Evolutionary conservation across 2,888 invertebrate species (phyloP), one percentile per base, ranked within the genome.

Genomic region (Synanthedon andrenaeformis): DNA sequence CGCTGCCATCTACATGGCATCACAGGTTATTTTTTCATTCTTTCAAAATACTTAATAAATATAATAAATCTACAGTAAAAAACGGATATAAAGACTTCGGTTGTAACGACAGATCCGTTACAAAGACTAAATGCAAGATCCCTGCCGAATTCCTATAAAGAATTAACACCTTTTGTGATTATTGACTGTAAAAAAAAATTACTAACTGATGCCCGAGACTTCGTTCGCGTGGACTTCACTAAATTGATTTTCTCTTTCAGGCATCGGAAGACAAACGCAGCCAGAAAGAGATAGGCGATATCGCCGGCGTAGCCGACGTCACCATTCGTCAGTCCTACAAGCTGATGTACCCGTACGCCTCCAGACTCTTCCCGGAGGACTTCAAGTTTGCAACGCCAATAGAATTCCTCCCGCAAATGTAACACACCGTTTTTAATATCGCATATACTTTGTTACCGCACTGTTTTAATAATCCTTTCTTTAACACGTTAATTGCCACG

Each of bases 1-100:
- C 6, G 99, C 99, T 51, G 98, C 99, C 53, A 99, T 99, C 70
- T 99, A 99, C 72, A 99, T 99, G 99, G 99, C 99, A 2, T 98
- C 98, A 12, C 98, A 97, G 85, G 95, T 93, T 69, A 58, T 41
- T 51, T 8, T 28, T 28, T 28, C 2, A 8, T 28, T 28, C 8
- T 6, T 28, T 42, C 12, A 45, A n/a, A 42, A 42, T 5, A 10
- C 11, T 42, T 42, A 10, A 42, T 42, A 42, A 6, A 28, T 28
- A 5, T 6, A 28, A 28, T 6, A 6, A 5, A 28, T 5, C 28
- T 28, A 28, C 2, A 19, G 19, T 19, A 19, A 3, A 19, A 3
- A 19, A 19, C 19, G 3, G 19, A 19, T 19, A 19, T 19, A 19
- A 19, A 2, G 3, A 19, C 19, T 19, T 19, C 19, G 19, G 3